Base-by-base conservation (phyloP, 2,113 vertebrate species). In the Cepphus grylle region DNA sequence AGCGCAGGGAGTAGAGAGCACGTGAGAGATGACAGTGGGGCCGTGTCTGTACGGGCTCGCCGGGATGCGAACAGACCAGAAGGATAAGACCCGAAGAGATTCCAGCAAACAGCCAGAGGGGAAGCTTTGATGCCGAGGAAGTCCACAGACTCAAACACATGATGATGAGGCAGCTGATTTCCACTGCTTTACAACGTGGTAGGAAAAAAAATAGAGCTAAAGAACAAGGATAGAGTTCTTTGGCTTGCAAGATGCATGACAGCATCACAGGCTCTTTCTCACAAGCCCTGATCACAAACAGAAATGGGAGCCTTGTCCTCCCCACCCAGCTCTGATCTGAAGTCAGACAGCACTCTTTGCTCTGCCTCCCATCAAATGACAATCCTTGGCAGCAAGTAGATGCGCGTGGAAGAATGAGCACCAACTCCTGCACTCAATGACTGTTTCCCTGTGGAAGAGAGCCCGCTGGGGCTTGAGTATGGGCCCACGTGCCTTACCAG, bases 101-200 rank as follows among this genome's bases (percentile, higher is more conserved):
- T 76, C 80, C 80, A 69, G 90, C 47, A 67, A 78, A 79, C 56
- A 79, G 47, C 88, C 73, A 52, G 86, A 79, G 86, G 65, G 77
- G 45, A 86, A 67, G 29, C 65, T 91, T 59, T 90, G 66, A 53
- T 91, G 70, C 74, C 65, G 81, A 84, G 52, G 56, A 87, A 81
- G 52, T 66, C 55, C 61, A 50, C 45, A 10, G 4, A 38, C 53
- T 78, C 53, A 45, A 84, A 18, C 92, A 81, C 65, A 45, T 84
- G 83, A 92, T 21, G 34, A 25, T 26, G 55, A 96, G 77, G 77
- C 80, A 89, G 95, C 88, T 96, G 94, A 93, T 91, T 79, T 59
- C 86, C 43, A 81, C 80, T 71, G 52, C 69, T 88, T 84, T 89
- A 71, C 59, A 43, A 40, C 0, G 0, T 26, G 40, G 65, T 9